These are phyloP conservation scores for Nebria ingens DNA, from an alignment of 1,140 invertebrate species.

Conservation along the genomic window DNA sequence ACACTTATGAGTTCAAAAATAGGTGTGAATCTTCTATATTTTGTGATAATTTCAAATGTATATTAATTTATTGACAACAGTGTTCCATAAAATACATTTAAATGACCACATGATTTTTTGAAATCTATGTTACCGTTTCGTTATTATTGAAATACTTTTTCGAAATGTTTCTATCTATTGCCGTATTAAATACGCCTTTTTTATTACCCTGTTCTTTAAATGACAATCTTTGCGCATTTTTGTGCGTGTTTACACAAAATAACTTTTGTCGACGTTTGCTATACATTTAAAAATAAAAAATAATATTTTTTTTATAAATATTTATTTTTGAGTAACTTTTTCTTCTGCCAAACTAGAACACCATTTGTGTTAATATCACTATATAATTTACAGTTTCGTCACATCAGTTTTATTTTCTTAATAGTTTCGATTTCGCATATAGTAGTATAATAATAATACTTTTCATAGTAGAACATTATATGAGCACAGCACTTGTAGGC, in stretches of 20 bases:
- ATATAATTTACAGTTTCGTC: not conserved
- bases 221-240: not conserved
- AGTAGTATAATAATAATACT: not conserved
- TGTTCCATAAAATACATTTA: not conserved
- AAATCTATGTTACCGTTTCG: not conserved
- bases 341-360: not conserved
- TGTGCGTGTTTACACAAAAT: constrained; percentile 4
- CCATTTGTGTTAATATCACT: not conserved
- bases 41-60: not conserved
- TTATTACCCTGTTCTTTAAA: constrained; percentile 1
- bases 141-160: not conserved
- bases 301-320: not conserved
- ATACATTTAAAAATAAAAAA: not conserved
- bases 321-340: not conserved
- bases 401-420: not conserved
- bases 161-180: not conserved
- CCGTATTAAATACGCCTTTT: constrained; percentile 1
- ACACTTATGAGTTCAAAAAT: too few species aligned
- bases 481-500: constrained; percentile 7
- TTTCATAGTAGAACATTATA: constrained; percentile 6
- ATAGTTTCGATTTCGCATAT: not conserved
- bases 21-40: not conserved
- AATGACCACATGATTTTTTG: not conserved
- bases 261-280: not conserved
- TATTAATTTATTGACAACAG: not conserved